Conservation (phyloP, 1,140 invertebrate species). For the Episyrphus balteatus region DNA sequence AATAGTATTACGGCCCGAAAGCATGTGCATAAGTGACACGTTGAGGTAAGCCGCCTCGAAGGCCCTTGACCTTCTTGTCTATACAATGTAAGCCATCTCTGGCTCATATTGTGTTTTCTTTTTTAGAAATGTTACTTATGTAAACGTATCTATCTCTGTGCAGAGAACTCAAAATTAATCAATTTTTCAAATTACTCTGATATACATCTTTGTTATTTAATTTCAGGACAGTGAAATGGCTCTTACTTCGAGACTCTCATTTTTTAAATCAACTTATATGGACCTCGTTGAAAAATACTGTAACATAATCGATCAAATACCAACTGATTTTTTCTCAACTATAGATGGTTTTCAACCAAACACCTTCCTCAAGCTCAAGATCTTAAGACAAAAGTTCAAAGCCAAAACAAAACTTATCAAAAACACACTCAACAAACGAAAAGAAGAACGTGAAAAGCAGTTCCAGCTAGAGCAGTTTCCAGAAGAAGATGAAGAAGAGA, state of each 20-base stretch:
- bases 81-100: too few species aligned
- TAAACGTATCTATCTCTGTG: too few species aligned
- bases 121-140: too few species aligned
- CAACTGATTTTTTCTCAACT: constrained; percentile 21
- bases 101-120: too few species aligned
- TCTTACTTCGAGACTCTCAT: constrained; percentile 9
- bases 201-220: not conserved
- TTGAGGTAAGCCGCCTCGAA: too few species aligned
- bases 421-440: constrained; percentile 14
- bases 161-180: too few species aligned
- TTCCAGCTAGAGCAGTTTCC: not conserved
- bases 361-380: constrained; percentile 28
- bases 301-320: constrained; percentile 29
- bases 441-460: not conserved
- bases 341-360: constrained; percentile 25
- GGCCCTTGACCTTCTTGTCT: too few species aligned
- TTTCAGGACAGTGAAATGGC: constrained; percentile 4
- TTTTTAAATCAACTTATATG: constrained; percentile 20
- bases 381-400: constrained; percentile 29
- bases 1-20: too few species aligned
- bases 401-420: constrained; percentile 24
- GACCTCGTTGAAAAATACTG: constrained; percentile 34
- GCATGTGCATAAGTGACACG: too few species aligned
- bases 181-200: too few species aligned
- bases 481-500: constrained; percentile 1